Percentiles rank a stretch among this genome's conserved stretches.
phyloP scores from a whole-genome alignment of 92 coral and sea anemone genomes.

The Actinernus sp. region DNA sequence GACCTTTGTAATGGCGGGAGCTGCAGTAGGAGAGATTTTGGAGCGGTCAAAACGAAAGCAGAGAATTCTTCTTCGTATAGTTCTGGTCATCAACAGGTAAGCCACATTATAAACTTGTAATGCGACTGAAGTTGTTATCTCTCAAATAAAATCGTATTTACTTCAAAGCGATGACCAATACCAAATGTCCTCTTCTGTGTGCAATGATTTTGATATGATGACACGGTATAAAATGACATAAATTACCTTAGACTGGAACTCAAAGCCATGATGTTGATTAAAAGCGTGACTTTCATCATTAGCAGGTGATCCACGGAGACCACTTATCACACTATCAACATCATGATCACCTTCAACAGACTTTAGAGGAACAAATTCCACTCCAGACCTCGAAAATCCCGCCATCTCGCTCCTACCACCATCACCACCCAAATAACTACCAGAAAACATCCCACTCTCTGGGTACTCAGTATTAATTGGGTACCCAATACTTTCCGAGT shows the following conservation, averaged over 20 bases:
- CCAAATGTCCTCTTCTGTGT: too few species aligned
- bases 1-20: too few species aligned
- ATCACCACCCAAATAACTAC: constrained; percentile 7
- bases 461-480: constrained; percentile 1
- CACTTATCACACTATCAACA: constrained; percentile 66
- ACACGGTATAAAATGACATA: not conserved
- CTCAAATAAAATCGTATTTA: too few species aligned
- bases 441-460: not conserved
- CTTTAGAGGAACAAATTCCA: constrained; percentile 63
- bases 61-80: too few species aligned
- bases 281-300: constrained; percentile 14
- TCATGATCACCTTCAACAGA: constrained; percentile 48
- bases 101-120: too few species aligned
- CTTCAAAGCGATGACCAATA: too few species aligned
- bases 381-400: constrained; percentile 18
- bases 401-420: not conserved
- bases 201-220: too few species aligned
- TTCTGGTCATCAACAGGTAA: too few species aligned
- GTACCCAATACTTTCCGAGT: constrained; percentile 4
- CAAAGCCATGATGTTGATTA: constrained; percentile 5
- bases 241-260: constrained; percentile 23
- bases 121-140: too few species aligned
- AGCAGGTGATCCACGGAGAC: constrained; percentile 35
- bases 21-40: too few species aligned
- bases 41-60: too few species aligned